Percentiles rank a stretch among this genome's conserved stretches.
These are phyloP conservation scores for Atlantisia rogersi DNA, from an alignment of 2,113 vertebrate species.

Conservation along the genomic window DNA sequence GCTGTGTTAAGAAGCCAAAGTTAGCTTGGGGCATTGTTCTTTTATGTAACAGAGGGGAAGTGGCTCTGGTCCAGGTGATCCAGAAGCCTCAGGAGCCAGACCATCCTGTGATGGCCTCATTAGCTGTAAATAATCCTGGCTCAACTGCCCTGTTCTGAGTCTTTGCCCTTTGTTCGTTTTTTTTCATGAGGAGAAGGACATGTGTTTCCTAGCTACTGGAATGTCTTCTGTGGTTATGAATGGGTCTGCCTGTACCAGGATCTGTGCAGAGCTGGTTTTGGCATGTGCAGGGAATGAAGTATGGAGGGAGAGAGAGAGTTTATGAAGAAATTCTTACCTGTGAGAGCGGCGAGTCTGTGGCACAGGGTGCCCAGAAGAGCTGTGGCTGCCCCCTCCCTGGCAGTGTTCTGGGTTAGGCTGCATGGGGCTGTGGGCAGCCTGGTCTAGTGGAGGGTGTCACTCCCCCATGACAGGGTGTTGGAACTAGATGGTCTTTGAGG, in stretches of 20 bases:
- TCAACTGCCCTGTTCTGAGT: background rate
- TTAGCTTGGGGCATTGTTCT: slow-evolving; percentile 26
- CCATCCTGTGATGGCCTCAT: background rate
- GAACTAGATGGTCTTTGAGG: no score
- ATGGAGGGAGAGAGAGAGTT: background rate
- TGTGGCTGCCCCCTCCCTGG: no score
- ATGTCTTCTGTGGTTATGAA: background rate
- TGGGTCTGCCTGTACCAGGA: background rate
- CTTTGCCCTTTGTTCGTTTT: background rate
- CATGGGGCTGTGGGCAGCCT: no score
- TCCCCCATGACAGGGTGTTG: no score
- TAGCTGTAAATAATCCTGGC: background rate
- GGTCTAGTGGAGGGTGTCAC: no score
- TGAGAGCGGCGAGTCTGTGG: no score
- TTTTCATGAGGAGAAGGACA: background rate
- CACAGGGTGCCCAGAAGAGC: no score
- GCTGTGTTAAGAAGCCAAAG: background rate
- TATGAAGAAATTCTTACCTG: background rate
- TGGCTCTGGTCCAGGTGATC: slow-evolving; percentile 14
- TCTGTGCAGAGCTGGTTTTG: background rate
- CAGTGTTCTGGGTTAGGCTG: no score
- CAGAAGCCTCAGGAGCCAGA: slow-evolving; percentile 20
- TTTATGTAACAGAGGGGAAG: slow-evolving; percentile 7
- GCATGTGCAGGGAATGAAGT: background rate
- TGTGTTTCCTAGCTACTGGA: background rate